Percentiles rank a stretch among this genome's conserved stretches.
Evolutionary conservation across 2,888 invertebrate genomes (phyloP).

Genomic region (Pseudococcus longispinus): DNA sequence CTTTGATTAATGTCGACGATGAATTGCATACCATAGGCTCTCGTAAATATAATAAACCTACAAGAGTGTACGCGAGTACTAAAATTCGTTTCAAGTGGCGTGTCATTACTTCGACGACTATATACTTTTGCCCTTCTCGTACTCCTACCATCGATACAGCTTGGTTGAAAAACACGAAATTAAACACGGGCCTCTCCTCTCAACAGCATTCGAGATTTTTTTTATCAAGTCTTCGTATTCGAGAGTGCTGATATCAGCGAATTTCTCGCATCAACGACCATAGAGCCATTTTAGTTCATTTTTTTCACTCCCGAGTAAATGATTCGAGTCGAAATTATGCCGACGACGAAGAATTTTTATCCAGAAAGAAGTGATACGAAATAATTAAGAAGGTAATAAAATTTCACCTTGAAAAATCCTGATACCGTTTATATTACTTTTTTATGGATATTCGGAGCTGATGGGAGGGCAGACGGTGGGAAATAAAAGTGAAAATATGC

Average conservation of each 20-base stretch:
- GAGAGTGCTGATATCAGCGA: background rate
- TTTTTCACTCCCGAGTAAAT: background rate
- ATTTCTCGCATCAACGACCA: background rate
- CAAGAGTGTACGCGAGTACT: background rate
- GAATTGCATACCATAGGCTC: background rate
- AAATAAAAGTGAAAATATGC: background rate
- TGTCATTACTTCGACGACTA: background rate
- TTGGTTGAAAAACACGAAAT: background rate
- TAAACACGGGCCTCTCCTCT: background rate
- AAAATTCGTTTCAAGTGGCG: background rate
- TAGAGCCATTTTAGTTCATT: background rate
- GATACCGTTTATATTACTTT: background rate
- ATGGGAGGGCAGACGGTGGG: background rate
- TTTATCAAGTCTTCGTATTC: background rate
- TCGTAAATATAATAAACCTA: background rate
- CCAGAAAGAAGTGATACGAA: background rate
- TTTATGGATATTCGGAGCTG: background rate
- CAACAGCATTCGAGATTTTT: background rate
- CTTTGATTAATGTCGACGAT: slow-evolving; percentile 28
- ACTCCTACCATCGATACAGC: background rate
- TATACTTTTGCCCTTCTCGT: background rate
- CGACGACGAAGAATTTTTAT: background rate
- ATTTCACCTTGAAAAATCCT: background rate
- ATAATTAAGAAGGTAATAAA: background rate
- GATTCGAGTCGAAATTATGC: background rate